Evolutionary conservation across 2,797 vertebrate species (phyloP), one percentile per base, ranked within the genome.

Genomic region (Gymnothorax reevesii): DNA sequence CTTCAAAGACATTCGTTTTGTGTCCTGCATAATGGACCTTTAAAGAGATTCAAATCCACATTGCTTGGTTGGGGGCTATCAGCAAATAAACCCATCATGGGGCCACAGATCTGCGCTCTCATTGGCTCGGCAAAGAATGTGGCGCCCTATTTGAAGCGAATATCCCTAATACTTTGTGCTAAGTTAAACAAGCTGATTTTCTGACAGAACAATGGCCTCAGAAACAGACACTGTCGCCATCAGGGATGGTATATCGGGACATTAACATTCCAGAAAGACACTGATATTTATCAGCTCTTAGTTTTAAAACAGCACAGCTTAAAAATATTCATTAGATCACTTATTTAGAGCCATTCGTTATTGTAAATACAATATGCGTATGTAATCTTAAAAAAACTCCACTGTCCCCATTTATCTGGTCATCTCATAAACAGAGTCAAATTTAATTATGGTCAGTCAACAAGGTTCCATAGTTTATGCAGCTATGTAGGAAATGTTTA

Each of bases 1-100:
- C 89, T 91, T 91, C 89, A 90, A 90, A 91, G 89, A 90, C 83
- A 83, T 80, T 71, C 83, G 82, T 79, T 82, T 89, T 89, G 84
- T 89, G 87, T 89, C 84, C 59, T 85, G 86, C 75, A 83, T 92
- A 75, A 90, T 88, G 57, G 54, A 2, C 84, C 52, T 75, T 87
- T 87, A 71, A 84, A 83, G 87, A 87, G 59, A 89, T 90, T 82
- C 84, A 88, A 88, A 66, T 69, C 10, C 60, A 80, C 87, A 59
- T 22, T 79, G 87, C 87, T 75, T 87, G 84, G 86, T 86, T 86
- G 86, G 86, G 84, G 87, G 86, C 90, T 90, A 87, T 89, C 84
- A 64, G 86, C 83, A 87, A 82, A 89, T 88, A 86, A 84, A 87
- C 52, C 86, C 85, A 49, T 84, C 79, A 83, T 84, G 84, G 88